phyloP scores from a whole-genome alignment of 1,140 invertebrate species.

The Neotoxoptera formosana region DNA sequence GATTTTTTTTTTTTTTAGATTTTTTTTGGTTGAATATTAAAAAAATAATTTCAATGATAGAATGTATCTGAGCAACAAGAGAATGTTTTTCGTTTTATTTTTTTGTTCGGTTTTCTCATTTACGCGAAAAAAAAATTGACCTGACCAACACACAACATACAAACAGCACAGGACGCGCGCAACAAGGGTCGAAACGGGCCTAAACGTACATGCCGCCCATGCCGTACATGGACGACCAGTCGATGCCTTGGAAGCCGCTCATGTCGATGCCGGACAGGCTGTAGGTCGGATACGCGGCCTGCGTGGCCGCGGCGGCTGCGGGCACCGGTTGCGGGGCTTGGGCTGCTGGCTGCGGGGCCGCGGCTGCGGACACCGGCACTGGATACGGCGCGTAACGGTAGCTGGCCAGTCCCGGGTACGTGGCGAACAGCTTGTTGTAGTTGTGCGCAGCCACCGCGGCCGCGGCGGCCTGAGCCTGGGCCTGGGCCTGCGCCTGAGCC shows the following conservation, averaged over 20 bases:
- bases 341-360: constrained; percentile 66
- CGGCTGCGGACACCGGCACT: constrained; percentile 67
- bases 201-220: constrained; percentile 92
- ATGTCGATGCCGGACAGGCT: constrained; percentile 86
- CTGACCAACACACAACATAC: constrained; percentile 38
- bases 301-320: constrained; percentile 67
- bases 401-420: constrained; percentile 72
- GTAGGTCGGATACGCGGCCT: constrained; percentile 74
- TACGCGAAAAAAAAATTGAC: constrained; percentile 41
- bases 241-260: constrained; percentile 88
- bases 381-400: constrained; percentile 79
- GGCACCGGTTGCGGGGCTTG: constrained; percentile 64
- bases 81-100: constrained; percentile 42
- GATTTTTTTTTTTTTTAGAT: constrained; percentile 38
- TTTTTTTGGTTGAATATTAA: constrained; percentile 49
- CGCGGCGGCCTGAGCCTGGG: constrained; percentile 65
- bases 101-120: constrained; percentile 34
- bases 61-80: constrained; percentile 57
- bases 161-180: neutral
- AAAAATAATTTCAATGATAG: constrained; percentile 58
- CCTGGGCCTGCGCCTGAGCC: constrained; percentile 70
- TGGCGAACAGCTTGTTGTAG: constrained; percentile 75
- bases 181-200: constrained; percentile 59
- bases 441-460: constrained; percentile 66
- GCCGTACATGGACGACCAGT: constrained; percentile 89